These are phyloP conservation scores for Spermophilus dauricus DNA, from an alignment of 2,113 vertebrate species.

Conservation along the genomic window DNA sequence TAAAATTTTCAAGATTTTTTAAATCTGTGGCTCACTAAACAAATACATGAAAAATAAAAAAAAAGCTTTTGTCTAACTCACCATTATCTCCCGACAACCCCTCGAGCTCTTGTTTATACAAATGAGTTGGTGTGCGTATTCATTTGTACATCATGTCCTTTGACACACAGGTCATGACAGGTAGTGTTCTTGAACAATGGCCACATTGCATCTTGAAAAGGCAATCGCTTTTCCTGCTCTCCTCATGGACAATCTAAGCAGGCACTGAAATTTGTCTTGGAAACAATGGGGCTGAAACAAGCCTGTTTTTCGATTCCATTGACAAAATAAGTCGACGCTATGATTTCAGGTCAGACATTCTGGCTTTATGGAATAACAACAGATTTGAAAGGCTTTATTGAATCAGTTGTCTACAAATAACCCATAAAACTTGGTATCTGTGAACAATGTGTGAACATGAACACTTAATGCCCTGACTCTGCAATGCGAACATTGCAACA, in stretches of 20 bases:
- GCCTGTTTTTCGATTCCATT: background rate
- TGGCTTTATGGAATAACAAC: slow-evolving; percentile 46
- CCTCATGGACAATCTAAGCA: background rate
- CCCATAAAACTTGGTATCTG: slow-evolving; percentile 34
- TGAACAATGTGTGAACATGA: background rate
- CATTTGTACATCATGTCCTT: background rate
- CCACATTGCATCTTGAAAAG: background rate
- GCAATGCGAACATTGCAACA: background rate
- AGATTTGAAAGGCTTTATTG: slow-evolving; percentile 45
- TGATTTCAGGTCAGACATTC: slow-evolving; percentile 52
- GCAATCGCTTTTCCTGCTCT: background rate
- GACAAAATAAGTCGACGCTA: slow-evolving; percentile 48
- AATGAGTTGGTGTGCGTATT: background rate
- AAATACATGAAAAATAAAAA: background rate
- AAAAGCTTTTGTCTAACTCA: background rate
- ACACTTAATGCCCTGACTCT: slow-evolving; percentile 9
- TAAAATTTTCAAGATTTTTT: background rate
- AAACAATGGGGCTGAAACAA: background rate
- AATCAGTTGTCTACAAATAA: slow-evolving; percentile 21
- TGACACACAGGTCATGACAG: background rate
- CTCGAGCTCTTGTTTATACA: background rate
- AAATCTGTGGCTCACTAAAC: background rate
- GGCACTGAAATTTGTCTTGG: slow-evolving; percentile 31
- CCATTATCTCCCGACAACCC: background rate
- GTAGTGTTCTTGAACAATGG: background rate